Base-by-base conservation (phyloP, 1,140 invertebrate species). In the Oryzaephilus surinamensis region DNA sequence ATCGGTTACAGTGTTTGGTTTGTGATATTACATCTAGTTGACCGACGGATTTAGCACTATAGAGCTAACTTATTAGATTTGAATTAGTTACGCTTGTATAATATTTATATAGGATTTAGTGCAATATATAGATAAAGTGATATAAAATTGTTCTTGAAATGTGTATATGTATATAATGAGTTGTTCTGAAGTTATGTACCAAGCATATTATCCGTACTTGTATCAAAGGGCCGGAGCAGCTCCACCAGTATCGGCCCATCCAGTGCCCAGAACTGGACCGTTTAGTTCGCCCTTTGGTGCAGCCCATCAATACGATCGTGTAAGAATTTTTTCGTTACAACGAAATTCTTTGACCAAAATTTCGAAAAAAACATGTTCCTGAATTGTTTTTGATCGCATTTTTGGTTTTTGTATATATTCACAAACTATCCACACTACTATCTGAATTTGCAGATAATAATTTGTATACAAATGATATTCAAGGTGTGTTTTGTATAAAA, bases 121-220 rank as follows among this genome's bases (percentile, higher is more conserved):
- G 21, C 21, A 23, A 6, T 23, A 6, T 6, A 23, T n/a, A 23
- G 6, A 23, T 23, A 6, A 6, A 6, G 21, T 23, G 21, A 23
- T n/a, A n/a, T n/a, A n/a, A n/a, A n/a, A n/a, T n/a, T 12, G 10
- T 30, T 23, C 44, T 46, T 49, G 42, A 38, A 36, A 55, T 55
- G 53, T 50, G 49, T 52, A 45, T 53, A 51, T 55, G 50, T 52
- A 52, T 51, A 55, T 51, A 51, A 71, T 71, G 69, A 70, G 67
- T 60, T 71, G 69, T 62, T 66, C 67, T 54, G 68, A 71, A 62
- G 69, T 71, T 54, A 69, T 71, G 60, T 71, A 71, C 60, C 69
- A 71, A 54, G 66, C 68, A 37, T 71, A 71, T 58, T 70, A 69
- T 55, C 68, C 68, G 21, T 71, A 71, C 51, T 62, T 71, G 43